Evolutionary conservation across 2,113 vertebrate species (phyloP), one percentile per base, ranked within the genome.

Genomic region (Speoplatyrhinus poulsoni): DNA sequence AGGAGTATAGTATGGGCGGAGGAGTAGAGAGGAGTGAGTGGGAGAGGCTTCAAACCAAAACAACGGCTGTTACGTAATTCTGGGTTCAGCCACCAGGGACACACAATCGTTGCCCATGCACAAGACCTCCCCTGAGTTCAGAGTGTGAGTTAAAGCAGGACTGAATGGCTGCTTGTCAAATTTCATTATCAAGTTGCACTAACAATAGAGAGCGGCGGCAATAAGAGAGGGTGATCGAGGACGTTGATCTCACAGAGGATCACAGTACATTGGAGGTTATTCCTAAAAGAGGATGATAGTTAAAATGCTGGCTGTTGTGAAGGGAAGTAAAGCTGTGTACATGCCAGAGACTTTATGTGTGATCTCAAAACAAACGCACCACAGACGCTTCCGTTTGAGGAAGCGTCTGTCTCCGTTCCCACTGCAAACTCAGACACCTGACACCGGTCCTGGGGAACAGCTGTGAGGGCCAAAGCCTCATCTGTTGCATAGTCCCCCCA

Each of bases 401-500:
- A 41, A 47, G 26, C 26, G 2, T 3, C 26, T 26, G 26, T 26
- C 26, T 26, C 26, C 26, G 26, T 26, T 26, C 26, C 26, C 26
- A 26, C 26, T 26, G 26, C 26, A 26, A 26, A 26, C 26, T 26
- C 26, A 26, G 46, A 78, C 85, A 84, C 83, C 83, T 83, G 89
- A 84, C 79, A 81, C 77, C 59, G 9, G 55, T 17, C 2, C 19
- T 70, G 69, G 54, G 65, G 49, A 70, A 80, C 80, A 75, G 77
- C 73, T 76, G 80, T 68, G 65, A 26, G 49, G 36, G 57, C n/a
- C 50, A 55, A 62, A 48, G 26, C 6, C 12, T 11, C 11, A 67
- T 78, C 70, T 65, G 72, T 74, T 83, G 77, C 52, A 75, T 69
- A 3, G 46, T 71, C 65, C 82, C 78, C 72, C 80, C 80, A 79